phyloP scores from a whole-genome alignment of 2,113 vertebrate genomes.

The Hucho hucho region DNA sequence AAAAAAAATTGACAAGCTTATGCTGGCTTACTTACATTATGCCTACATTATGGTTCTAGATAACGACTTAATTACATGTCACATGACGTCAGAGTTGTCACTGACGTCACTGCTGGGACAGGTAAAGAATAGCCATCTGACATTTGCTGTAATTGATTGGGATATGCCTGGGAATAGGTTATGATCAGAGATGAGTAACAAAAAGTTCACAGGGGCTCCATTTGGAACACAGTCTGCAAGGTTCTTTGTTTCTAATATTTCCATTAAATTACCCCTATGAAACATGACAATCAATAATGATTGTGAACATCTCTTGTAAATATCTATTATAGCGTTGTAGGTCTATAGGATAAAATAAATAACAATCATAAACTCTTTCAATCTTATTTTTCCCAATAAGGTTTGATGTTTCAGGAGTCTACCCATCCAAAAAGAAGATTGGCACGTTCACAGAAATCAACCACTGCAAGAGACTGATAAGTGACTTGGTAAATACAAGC shows the following conservation, averaged over 20 bases:
- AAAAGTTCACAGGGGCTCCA: neutral
- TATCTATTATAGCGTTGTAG: too few species aligned
- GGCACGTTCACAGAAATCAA: neutral
- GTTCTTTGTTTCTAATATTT: neutral
- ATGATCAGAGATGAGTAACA: neutral
- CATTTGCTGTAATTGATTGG: neutral
- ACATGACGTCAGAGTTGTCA: neutral
- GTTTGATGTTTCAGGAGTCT: conserved; percentile 16
- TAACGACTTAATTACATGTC: too few species aligned
- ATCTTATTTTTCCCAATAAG: neutral
- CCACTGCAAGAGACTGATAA: conserved; percentile 2
- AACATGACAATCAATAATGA: neutral
- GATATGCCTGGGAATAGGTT: neutral
- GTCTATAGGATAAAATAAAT: neutral
- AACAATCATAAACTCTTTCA: neutral
- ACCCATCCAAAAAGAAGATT: conserved; percentile 9
- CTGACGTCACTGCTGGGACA: neutral
- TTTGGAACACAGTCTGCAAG: conserved; percentile 8
- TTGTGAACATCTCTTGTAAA: too few species aligned
- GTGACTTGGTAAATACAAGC: neutral
- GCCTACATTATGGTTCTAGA: too few species aligned
- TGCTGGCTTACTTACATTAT: too few species aligned
- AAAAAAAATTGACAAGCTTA: too few species aligned
- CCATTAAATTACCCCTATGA: neutral
- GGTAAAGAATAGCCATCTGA: neutral